Evolutionary conservation across 2,797 vertebrate genomes (phyloP).

Genomic region (Silurus aristotelis): DNA sequence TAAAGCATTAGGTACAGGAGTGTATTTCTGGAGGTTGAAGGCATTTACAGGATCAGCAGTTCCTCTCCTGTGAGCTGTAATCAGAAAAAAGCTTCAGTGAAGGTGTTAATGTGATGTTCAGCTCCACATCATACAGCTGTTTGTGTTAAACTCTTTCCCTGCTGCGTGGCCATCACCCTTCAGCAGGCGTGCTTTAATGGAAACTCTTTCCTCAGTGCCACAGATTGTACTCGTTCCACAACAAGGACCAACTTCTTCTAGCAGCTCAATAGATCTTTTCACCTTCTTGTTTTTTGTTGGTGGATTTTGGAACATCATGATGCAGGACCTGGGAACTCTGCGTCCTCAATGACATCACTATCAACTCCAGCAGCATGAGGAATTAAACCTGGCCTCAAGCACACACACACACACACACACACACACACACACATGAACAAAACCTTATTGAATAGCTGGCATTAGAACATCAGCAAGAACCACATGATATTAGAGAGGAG

Average conservation of each 20-base stretch:
- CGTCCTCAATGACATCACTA: slow-evolving; percentile 19
- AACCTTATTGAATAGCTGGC: slow-evolving; percentile 44
- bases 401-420: background rate
- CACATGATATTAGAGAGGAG: slow-evolving; percentile 53
- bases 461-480: slow-evolving; percentile 63
- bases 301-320: slow-evolving; percentile 25
- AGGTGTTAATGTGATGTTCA: background rate
- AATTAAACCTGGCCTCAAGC: slow-evolving; percentile 6
- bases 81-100: background rate
- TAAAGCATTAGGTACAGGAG: background rate
- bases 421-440: background rate
- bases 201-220: slow-evolving; percentile 3
- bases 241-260: slow-evolving; percentile 16
- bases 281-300: slow-evolving; percentile 24
- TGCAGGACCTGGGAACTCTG: slow-evolving; percentile 13
- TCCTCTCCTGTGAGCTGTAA: background rate
- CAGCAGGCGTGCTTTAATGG: background rate
- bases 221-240: slow-evolving; percentile 3
- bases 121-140: background rate
- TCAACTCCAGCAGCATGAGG: slow-evolving; percentile 4
- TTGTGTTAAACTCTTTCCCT: background rate
- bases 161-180: slow-evolving; percentile 3
- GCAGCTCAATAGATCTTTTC: slow-evolving; percentile 26
- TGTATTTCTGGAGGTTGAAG: background rate
- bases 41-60: background rate